Conservation (phyloP, 2,797 vertebrate species). For the Synanceia verrucosa region DNA sequence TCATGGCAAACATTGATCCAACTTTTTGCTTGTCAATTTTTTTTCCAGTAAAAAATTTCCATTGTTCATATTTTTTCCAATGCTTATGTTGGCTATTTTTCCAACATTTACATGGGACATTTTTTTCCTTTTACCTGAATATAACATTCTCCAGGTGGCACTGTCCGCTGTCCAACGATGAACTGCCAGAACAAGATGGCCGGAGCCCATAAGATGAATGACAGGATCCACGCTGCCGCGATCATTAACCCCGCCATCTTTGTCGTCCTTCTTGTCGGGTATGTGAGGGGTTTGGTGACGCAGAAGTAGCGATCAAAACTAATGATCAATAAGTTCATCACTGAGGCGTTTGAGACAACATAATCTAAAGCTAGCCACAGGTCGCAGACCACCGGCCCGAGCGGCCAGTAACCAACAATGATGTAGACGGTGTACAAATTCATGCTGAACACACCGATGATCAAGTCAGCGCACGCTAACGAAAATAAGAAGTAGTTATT, state of each 20-base stretch:
- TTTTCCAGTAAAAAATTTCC: too few relatives aligned
- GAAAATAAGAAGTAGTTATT: conserved; percentile 99
- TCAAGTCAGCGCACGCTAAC: conserved; percentile 95
- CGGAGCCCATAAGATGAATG: conserved; percentile 97
- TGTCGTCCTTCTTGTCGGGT: conserved; percentile 94
- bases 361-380: conserved; percentile 98
- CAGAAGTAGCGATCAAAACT: conserved; percentile 99
- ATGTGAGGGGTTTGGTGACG: conserved; percentile 96
- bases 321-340: conserved; percentile 98
- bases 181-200: conserved; percentile 96
- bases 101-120: too few relatives aligned
- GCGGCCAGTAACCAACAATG: conserved; percentile 96
- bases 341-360: conserved; percentile 96
- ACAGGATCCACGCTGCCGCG: conserved; percentile 86
- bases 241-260: conserved; percentile 99
- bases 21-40: too few relatives aligned
- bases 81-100: too few relatives aligned
- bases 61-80: too few relatives aligned
- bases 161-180: conserved; percentile 82
- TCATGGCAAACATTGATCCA: too few relatives aligned
- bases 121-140: conserved; percentile 83
- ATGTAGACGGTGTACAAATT: conserved; percentile 97
- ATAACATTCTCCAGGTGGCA: conserved; percentile 84
- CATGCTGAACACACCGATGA: conserved; percentile 98
- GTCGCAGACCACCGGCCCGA: conserved; percentile 95